Evolutionary conservation across 2,888 invertebrate species (phyloP), one percentile per base, ranked within the genome.

Genomic region (Rhimphoctona megacephalus): DNA sequence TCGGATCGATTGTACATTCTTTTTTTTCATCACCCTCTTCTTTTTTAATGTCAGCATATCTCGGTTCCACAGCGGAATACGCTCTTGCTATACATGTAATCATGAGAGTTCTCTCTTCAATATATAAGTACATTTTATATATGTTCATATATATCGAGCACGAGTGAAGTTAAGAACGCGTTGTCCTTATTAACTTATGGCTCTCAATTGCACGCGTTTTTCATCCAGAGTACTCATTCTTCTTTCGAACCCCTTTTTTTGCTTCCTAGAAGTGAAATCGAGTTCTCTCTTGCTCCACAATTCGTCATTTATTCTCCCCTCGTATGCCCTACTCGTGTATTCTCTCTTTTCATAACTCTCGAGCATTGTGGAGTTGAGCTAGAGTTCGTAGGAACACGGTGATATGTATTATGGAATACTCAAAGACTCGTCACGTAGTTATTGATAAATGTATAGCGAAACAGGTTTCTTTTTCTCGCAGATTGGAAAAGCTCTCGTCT

Each of bases 181-280:
- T 79, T 67, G 64, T 74, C 69, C 36, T 80, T 76, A 85, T 85
- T 70, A 85, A 85, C 83, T 85, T 74, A 79, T 52, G 82, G 36
- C 54, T 79, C 85, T 69, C 82, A 78, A 76, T 67, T 43, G 79
- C 78, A 79, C 70, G 39, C 52, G 73, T 54, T 81, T 46, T 54
- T 25, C 57, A 19, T 43, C 57, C 61, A 30, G n/a, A 39, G 43
- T n/a, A 57, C 69, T 67, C 33, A 66, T 79, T 57, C 78, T 43
- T 36, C 57, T 61, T 73, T 64, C 64, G 22, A 72, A 43, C 22
- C 64, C 36, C 33, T 36, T 22, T 57, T 77, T 73, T 22, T 52
- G 17, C 30, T 69, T 67, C 54, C 33, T 30, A 33, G 30, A 69
- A 67, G 57, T 25, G 49, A 76, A 76, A 82, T 76, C 82, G 82